Conservation (phyloP, 92 coral and sea anemone genomes). For the Porites cylindrica region DNA sequence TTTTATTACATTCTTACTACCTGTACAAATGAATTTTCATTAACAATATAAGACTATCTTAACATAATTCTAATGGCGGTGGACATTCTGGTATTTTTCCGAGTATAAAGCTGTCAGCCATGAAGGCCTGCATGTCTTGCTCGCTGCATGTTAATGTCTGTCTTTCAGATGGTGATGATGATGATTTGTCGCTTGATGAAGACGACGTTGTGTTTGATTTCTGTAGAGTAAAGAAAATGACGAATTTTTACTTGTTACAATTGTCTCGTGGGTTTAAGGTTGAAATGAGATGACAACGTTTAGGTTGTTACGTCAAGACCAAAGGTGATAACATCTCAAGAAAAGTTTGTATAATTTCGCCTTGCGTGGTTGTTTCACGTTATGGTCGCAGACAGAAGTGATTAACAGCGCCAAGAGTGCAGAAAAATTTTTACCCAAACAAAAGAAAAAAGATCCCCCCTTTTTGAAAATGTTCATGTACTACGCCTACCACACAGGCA, state of each 20-base stretch:
- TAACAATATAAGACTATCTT: not conserved
- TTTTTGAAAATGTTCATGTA: no score
- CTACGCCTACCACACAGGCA: no score
- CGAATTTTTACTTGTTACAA: not conserved
- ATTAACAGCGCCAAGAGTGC: no score
- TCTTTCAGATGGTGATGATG: conserved; percentile 6
- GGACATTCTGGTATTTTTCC: conserved; percentile 97
- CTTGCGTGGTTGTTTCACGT: no score
- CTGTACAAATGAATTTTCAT: no score
- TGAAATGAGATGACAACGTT: not conserved
- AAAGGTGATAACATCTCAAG: no score
- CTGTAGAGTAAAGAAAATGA: not conserved
- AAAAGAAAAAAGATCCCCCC: no score
- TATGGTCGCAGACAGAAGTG: no score
- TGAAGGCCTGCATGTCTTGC: conserved; percentile 89
- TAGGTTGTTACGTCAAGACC: no score
- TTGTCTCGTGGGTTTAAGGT: not conserved
- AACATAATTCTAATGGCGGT: conserved; percentile 90
- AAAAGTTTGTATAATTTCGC: no score
- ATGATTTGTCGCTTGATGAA: conserved; percentile 1
- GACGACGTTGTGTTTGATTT: not conserved
- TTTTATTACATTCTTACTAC: no score
- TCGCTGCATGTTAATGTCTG: conserved; percentile 62
- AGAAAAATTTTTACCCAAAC: no score
- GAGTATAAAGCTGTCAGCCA: conserved; percentile 86